Evolutionary conservation across 2,888 invertebrate genomes (phyloP), one percentile per base, ranked within the genome.

Genomic region (Pterostichus niger): DNA sequence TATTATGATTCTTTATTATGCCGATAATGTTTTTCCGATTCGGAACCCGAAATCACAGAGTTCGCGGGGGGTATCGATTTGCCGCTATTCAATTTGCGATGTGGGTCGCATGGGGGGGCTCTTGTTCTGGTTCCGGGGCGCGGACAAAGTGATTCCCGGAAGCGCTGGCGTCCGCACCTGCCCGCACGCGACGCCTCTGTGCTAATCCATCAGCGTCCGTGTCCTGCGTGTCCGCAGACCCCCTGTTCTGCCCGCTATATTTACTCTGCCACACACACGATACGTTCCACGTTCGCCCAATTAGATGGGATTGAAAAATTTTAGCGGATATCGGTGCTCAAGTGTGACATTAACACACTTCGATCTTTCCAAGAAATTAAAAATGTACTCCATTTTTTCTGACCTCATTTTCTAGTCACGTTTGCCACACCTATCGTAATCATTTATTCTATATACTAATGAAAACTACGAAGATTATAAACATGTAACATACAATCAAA

Each of bases 1-100:
- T 75, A 75, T 75, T 75, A 75, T 75, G 49, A 75, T 75, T 75
- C 84, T 83, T 84, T 84, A 82, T 84, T 84, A 84, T 82, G 82
- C 71, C 79, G 84, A 84, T 84, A 84, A 84, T 84, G 83, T 84
- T 84, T 82, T 75, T 84, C 82, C 84, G 84, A 78, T 83, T 82
- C 82, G 73, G 31, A 49, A 46, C 44, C 71, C 33, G 52, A 75
- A 49, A 75, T 75, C 52, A 44, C 68, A n/a, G 31, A 11, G 40
- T n/a, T 24, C n/a, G 31, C 52, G 75, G 75, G 75, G 75, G 52
- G 52, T 75, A 75, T 75, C 75, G 75, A 75, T 75, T 71, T 71
- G 49, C 10, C 71, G 46, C 49, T 71, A 71, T 71, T 75, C 52
- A 75, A 75, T 75, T 75, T 75, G 49, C 31, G 44, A 71, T 71